A percentile compares a stretch with the other conserved stretches of the same genome.
These are phyloP conservation scores for Seira musarum DNA, from an alignment of 2,888 invertebrate species.

Conservation along the genomic window DNA sequence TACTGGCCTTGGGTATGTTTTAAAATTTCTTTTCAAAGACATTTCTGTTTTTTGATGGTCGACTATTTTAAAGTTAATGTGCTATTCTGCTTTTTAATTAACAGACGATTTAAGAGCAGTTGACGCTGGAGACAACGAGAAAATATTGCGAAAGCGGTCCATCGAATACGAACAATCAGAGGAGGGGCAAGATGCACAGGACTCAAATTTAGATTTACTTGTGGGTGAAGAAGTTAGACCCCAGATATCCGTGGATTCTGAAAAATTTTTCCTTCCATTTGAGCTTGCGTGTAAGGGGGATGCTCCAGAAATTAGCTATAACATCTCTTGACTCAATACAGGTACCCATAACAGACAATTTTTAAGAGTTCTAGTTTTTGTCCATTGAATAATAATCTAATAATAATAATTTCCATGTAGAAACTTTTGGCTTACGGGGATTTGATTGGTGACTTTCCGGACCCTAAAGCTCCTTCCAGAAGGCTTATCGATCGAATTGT, in stretches of 20 bases:
- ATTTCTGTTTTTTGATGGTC: too few species aligned
- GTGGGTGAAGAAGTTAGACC: conserved; percentile 49
- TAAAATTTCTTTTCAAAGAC: not conserved
- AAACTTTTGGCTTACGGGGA: conserved; percentile 99
- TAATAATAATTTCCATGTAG: conserved; percentile 77
- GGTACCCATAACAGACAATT: conserved; percentile 70
- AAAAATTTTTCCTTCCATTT: conserved; percentile 98
- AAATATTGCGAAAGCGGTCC: conserved; percentile 27
- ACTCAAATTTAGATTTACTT: conserved; percentile 37
- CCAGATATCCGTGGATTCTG: conserved; percentile 81
- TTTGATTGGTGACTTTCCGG: conserved; percentile 93
- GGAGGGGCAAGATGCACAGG: conserved; percentile 12
- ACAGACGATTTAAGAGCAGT: conserved; percentile 59
- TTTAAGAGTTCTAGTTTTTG: not conserved
- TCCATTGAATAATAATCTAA: not conserved
- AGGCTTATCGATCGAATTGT: conserved; percentile 97
- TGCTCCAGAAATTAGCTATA: conserved; percentile 92
- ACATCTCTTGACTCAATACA: conserved; percentile 95
- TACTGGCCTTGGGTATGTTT: conserved; percentile 88
- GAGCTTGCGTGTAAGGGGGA: conserved; percentile 99
- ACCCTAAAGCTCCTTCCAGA: conserved; percentile 92
- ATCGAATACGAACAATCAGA: conserved; percentile 40
- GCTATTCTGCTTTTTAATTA: not conserved
- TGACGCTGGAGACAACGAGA: conserved; percentile 34
- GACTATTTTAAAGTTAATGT: too few species aligned